A percentile compares a stretch with the other conserved stretches of the same genome.
Conservation (phyloP, 2,888 invertebrate genomes). For the Falcaria lacertinaria region DNA sequence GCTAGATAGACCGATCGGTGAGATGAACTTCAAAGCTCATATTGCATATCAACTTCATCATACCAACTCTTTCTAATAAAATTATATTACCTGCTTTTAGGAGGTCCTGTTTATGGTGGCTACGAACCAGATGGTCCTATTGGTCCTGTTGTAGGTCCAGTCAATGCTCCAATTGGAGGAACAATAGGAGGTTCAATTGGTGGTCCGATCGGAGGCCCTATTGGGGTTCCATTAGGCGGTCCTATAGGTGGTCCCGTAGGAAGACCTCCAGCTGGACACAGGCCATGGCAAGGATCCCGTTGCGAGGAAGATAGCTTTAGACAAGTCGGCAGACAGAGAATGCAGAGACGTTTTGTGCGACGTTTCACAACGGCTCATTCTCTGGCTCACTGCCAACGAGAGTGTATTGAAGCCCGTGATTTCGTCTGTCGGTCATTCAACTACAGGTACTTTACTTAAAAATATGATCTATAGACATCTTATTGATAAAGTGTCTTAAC, state of each 20-base stretch:
- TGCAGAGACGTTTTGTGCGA: slow-evolving; percentile 88
- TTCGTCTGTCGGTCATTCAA: slow-evolving; percentile 93
- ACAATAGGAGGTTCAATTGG: slow-evolving; percentile 24
- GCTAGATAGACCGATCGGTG: slow-evolving; percentile 62
- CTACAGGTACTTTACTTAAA: slow-evolving; percentile 80
- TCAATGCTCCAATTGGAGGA: slow-evolving; percentile 28
- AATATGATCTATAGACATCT: slow-evolving; percentile 12
- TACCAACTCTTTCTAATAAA: neutral
- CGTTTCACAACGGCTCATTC: slow-evolving; percentile 86
- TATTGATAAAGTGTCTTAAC: neutral
- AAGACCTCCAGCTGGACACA: slow-evolving; percentile 50
- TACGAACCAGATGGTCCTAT: slow-evolving; percentile 62
- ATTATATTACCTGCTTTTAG: slow-evolving; percentile 5
- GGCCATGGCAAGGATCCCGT: slow-evolving; percentile 78
- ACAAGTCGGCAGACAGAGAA: slow-evolving; percentile 89
- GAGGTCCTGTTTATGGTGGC: slow-evolving; percentile 47
- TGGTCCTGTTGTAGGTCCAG: slow-evolving; percentile 30
- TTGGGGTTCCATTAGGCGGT: slow-evolving; percentile 52
- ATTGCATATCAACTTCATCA: no score
- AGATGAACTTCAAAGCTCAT: slow-evolving; percentile 1
- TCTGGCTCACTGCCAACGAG: slow-evolving; percentile 89
- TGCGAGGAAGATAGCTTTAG: slow-evolving; percentile 93
- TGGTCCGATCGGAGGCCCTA: slow-evolving; percentile 51
- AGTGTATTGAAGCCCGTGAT: slow-evolving; percentile 89
- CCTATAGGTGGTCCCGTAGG: slow-evolving; percentile 48